Evolutionary conservation across 2,888 invertebrate genomes (phyloP).

Genomic region (Rhaphigaster nebulosa): DNA sequence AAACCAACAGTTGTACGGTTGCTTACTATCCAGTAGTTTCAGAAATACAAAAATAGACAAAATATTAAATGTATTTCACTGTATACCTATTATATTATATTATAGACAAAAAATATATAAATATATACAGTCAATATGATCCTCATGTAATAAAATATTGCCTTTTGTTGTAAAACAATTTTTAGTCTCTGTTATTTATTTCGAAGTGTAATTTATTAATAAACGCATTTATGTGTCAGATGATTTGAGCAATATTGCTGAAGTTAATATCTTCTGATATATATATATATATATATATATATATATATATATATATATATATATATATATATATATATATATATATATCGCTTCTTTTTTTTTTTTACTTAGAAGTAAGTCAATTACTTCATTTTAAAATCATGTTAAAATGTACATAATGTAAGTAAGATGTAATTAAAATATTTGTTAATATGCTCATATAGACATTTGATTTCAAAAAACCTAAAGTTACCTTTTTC

Average conservation of each 20-base stretch:
- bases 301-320: too few species aligned
- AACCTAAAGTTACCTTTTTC: neutral
- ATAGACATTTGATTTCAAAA: neutral
- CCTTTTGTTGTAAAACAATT: neutral
- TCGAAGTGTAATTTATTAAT: neutral
- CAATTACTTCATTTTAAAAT: neutral
- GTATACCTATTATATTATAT: neutral
- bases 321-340: too few species aligned
- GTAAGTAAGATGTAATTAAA: conserved; percentile 3
- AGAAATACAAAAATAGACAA: neutral
- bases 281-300: too few species aligned
- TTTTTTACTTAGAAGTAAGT: neutral
- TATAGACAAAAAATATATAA: neutral
- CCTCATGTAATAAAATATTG: too few species aligned
- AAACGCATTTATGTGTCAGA: neutral
- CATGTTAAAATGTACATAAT: neutral
- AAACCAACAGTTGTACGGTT: neutral
- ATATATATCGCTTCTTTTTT: neutral
- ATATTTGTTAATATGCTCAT: neutral
- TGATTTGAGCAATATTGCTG: too few species aligned
- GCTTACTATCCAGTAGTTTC: neutral
- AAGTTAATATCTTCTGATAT: too few species aligned
- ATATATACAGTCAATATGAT: too few species aligned
- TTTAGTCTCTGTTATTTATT: neutral
- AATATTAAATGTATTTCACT: neutral